phyloP scores from a whole-genome alignment of 2,888 invertebrate species.

The Platycheirus albimanus region DNA sequence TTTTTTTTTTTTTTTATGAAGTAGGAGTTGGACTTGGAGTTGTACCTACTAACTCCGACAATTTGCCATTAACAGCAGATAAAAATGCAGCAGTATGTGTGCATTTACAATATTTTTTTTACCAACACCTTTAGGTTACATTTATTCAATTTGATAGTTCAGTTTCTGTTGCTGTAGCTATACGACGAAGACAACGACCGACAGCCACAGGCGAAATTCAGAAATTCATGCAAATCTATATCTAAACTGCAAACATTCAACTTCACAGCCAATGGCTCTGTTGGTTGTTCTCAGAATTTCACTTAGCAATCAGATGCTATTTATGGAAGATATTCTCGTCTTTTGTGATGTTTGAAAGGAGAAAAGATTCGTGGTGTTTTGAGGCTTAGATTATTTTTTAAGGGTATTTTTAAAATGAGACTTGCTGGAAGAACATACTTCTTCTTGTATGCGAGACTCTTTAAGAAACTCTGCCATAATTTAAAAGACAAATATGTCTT shows the following conservation, averaged over 20 bases:
- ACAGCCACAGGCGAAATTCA: constrained; percentile 25
- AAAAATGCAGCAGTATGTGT: constrained; percentile 15
- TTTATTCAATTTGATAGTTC: constrained; percentile 46
- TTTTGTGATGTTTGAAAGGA: neutral
- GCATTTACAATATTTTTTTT: constrained; percentile 9
- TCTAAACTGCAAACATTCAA: constrained; percentile 35
- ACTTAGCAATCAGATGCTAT: constrained; percentile 67
- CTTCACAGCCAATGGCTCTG: constrained; percentile 1
- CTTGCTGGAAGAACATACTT: no score
- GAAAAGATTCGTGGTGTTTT: neutral
- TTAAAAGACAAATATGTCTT: no score
- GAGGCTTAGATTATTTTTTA: no score
- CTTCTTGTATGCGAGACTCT: no score
- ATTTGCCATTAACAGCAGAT: constrained; percentile 34
- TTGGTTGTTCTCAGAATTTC: constrained; percentile 55
- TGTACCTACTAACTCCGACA: neutral
- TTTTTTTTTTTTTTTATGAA: constrained; percentile 32
- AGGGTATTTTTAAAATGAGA: no score
- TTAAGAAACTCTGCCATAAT: no score
- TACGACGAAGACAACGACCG: constrained; percentile 6
- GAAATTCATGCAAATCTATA: constrained; percentile 38
- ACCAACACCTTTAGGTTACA: constrained; percentile 34
- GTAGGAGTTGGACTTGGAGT: neutral
- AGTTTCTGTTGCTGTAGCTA: no score
- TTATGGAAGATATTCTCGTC: constrained; percentile 35